Percentiles rank a stretch among this genome's conserved stretches.
These are phyloP conservation scores for Drosophila austrosaltans DNA, from an alignment of 2,888 invertebrate species.

Conservation along the genomic window DNA sequence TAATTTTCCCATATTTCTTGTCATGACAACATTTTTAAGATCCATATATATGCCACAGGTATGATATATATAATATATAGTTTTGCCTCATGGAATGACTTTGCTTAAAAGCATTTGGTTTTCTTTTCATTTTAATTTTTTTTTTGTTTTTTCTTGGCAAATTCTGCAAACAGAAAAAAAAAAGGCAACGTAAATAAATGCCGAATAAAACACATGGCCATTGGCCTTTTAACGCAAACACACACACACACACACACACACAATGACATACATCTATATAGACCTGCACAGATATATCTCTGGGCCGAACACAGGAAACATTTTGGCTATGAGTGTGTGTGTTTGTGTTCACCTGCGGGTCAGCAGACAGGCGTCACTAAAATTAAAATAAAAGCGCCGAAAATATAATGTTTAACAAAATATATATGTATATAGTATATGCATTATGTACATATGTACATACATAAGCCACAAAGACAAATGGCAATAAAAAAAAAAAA, in stretches of 20 bases:
- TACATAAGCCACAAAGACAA: slow-evolving; percentile 19
- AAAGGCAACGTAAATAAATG: slow-evolving; percentile 46
- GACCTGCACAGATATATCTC: slow-evolving; percentile 13
- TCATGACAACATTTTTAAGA: background rate
- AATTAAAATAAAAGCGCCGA: slow-evolving; percentile 63
- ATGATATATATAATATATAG: background rate
- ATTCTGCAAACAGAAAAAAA: slow-evolving; percentile 22
- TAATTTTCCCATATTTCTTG: background rate
- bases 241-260: slow-evolving; percentile 9
- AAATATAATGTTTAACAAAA: slow-evolving; percentile 37
- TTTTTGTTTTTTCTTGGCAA: slow-evolving; percentile 9
- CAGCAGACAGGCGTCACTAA: slow-evolving; percentile 42
- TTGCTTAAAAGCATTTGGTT: slow-evolving; percentile 45
- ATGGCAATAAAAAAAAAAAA: slow-evolving; percentile 50
- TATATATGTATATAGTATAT: slow-evolving; percentile 10
- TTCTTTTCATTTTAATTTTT: slow-evolving; percentile 10
- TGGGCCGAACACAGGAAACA: slow-evolving; percentile 43
- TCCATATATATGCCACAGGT: slow-evolving; percentile 7
- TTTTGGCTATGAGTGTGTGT: slow-evolving; percentile 27
- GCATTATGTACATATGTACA: background rate
- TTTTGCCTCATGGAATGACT: slow-evolving; percentile 29
- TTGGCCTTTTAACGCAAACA: slow-evolving; percentile 48
- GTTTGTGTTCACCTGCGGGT: slow-evolving; percentile 27
- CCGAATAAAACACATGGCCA: slow-evolving; percentile 53
- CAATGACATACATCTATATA: background rate